phyloP scores from a whole-genome alignment of 2,888 invertebrate species.

The Heterodera filipjevi region DNA sequence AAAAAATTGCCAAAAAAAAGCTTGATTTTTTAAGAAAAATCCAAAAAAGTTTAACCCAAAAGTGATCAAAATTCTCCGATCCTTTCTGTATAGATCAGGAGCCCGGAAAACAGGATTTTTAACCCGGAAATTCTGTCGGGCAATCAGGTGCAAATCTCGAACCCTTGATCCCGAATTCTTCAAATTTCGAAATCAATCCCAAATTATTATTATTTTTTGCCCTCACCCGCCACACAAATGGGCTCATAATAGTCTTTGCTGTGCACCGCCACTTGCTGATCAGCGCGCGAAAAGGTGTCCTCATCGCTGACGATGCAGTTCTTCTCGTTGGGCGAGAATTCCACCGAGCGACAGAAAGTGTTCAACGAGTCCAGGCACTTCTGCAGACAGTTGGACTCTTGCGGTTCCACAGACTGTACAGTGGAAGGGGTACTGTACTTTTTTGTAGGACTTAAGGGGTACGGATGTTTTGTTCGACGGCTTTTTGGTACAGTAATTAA shows the following conservation, averaged over 20 bases:
- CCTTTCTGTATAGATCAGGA: no score
- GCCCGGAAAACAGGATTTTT: no score
- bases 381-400: constrained; percentile 65
- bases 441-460: no score
- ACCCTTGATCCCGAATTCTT: no score
- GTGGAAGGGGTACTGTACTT: not conserved
- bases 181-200: not conserved
- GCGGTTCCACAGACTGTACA: constrained; percentile 58
- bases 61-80: no score
- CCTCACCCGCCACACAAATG: constrained; percentile 64
- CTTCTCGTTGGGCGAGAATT: constrained; percentile 63
- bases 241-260: constrained; percentile 66
- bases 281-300: constrained; percentile 65
- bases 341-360: constrained; percentile 66
- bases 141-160: no score
- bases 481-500: no score
- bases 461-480: no score
- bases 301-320: constrained; percentile 66
- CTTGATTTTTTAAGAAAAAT: no score
- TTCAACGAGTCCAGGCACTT: constrained; percentile 65
- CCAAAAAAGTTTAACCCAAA: no score
- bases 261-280: constrained; percentile 64
- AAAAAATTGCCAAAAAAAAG: no score
- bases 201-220: not conserved
- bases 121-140: no score